Conservation (phyloP, 2,888 invertebrate species). For the Drosophila paramelanica region DNA sequence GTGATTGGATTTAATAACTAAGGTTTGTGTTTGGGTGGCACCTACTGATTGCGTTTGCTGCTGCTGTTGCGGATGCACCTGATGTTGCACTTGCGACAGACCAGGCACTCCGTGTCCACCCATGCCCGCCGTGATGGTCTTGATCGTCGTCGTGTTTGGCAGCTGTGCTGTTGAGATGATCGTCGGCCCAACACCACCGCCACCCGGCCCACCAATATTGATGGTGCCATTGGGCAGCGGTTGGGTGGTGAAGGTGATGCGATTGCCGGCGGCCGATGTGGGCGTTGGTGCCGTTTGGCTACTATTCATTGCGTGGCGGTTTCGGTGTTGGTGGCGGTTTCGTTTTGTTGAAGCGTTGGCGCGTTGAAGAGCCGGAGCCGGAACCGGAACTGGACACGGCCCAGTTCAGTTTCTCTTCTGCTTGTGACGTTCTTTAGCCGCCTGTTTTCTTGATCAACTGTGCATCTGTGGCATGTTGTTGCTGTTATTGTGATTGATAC, state of each 20-base stretch:
- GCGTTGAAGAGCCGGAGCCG: constrained; percentile 71
- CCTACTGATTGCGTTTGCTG: constrained; percentile 83
- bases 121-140: constrained; percentile 83
- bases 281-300: constrained; percentile 78
- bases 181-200: constrained; percentile 68
- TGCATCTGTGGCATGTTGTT: constrained; percentile 49
- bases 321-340: constrained; percentile 26
- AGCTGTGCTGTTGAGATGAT: constrained; percentile 86
- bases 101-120: constrained; percentile 78
- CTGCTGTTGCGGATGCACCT: constrained; percentile 63
- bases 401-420: constrained; percentile 28
- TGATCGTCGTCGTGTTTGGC: constrained; percentile 85
- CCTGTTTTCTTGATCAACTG: constrained; percentile 60
- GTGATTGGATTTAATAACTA: constrained; percentile 85
- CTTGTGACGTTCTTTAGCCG: constrained; percentile 50
- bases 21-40: constrained; percentile 85
- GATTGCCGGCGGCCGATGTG: constrained; percentile 85
- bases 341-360: constrained; percentile 44
- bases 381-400: constrained; percentile 64
- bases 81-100: constrained; percentile 78
- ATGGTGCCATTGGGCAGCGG: constrained; percentile 90
- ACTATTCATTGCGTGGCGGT: constrained; percentile 77
- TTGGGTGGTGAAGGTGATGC: constrained; percentile 88
- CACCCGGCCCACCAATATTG: constrained; percentile 85
- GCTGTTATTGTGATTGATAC: constrained; percentile 32